Conservation (phyloP, 2,888 invertebrate genomes). For the Isotomurus palustris region DNA sequence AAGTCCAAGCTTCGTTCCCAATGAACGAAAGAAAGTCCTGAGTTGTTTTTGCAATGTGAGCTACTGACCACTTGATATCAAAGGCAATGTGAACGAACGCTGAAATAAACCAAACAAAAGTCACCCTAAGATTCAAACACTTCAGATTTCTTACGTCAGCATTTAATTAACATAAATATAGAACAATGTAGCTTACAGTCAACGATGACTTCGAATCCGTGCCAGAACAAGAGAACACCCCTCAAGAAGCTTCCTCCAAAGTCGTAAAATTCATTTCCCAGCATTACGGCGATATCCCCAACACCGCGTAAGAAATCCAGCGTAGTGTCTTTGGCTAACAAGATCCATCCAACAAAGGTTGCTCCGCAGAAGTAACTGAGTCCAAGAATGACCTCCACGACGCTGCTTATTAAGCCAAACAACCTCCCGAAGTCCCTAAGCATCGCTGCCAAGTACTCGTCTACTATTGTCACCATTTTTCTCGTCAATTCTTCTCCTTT, state of each 20-base stretch:
- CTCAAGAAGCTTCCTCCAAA: constrained; percentile 19
- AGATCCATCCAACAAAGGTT: constrained; percentile 15
- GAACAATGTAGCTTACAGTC: too few species aligned
- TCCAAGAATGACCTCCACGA: constrained; percentile 24
- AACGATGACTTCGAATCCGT: too few species aligned
- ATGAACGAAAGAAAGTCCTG: too few species aligned
- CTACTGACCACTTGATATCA: too few species aligned
- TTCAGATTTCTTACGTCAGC: too few species aligned
- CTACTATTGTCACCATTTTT: constrained; percentile 19
- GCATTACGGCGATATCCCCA: background rate
- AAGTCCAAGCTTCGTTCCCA: too few species aligned
- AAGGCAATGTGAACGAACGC: too few species aligned
- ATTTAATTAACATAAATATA: too few species aligned
- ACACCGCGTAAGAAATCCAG: background rate
- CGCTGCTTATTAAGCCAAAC: constrained; percentile 7
- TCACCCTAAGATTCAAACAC: too few species aligned
- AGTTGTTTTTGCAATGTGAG: too few species aligned
- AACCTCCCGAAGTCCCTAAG: constrained; percentile 19
- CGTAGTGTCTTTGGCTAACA: background rate
- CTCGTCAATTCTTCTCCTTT: too few species aligned
- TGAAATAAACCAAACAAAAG: too few species aligned
- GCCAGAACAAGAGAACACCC: constrained; percentile 24
- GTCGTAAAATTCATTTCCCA: constrained; percentile 21
- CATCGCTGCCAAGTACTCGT: constrained; percentile 21
- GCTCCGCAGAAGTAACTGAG: constrained; percentile 25